Evolutionary conservation across 2,797 vertebrate species (phyloP).

Genomic region (Acipenser transmontanus): DNA sequence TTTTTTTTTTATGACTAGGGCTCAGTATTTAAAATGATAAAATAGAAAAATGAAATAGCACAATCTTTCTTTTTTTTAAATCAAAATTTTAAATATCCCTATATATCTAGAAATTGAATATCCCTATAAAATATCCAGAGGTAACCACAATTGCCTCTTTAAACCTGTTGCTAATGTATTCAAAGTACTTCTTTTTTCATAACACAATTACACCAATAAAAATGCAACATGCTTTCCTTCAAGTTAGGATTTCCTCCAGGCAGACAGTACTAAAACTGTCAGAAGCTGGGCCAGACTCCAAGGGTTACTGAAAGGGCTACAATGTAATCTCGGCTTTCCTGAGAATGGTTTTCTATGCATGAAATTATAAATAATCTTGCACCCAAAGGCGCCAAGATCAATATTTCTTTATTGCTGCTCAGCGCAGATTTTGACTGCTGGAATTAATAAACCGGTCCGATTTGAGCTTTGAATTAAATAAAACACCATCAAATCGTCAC

Average conservation of each 20-base stretch:
- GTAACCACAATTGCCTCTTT: too few species aligned
- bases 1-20: too few species aligned
- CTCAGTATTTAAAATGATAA: too few species aligned
- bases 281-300: constrained; percentile 55
- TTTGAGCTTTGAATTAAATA: too few species aligned
- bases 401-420: constrained; percentile 16
- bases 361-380: constrained; percentile 42
- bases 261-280: constrained; percentile 46
- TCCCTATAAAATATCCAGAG: too few species aligned
- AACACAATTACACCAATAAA: constrained; percentile 14
- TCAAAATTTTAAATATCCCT: too few species aligned
- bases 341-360: constrained; percentile 44
- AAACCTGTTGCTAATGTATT: too few species aligned
- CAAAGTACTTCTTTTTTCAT: neutral
- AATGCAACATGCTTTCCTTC: constrained; percentile 47
- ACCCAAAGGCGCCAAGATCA: constrained; percentile 37
- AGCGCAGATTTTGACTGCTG: neutral
- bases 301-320: constrained; percentile 48
- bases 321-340: constrained; percentile 46
- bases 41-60: too few species aligned
- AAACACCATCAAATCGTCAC: too few species aligned
- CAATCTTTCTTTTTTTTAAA: too few species aligned
- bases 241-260: constrained; percentile 45
- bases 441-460: neutral
- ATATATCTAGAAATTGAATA: too few species aligned